Evolutionary conservation across 2,797 vertebrate species (phyloP).

Genomic region (Ptychobarbus kaznakovi): DNA sequence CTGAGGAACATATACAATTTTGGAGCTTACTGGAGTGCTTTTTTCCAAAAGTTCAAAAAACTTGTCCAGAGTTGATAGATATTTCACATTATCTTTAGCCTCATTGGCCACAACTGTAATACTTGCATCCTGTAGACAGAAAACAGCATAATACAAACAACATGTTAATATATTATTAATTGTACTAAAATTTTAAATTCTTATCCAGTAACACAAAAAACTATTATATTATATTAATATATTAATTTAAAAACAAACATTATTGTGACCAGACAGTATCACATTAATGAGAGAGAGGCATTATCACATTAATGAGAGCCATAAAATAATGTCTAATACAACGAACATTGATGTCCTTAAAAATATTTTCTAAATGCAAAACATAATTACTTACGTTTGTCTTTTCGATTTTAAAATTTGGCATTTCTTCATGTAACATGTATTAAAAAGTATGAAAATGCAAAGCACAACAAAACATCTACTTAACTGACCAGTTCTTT

Average conservation of each 20-base stretch:
- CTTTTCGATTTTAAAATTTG: not conserved
- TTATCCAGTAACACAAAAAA: not conserved
- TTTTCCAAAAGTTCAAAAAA: constrained; percentile 79
- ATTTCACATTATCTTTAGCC: constrained; percentile 87
- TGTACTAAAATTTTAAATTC: not conserved
- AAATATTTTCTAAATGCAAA: not conserved
- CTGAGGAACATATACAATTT: not conserved
- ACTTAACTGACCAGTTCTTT: constrained; percentile 79
- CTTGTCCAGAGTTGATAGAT: constrained; percentile 80
- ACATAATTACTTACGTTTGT: not conserved
- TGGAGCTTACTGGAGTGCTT: constrained; percentile 77
- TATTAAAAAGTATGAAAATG: not conserved
- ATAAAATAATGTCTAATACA: not conserved
- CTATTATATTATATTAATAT: not conserved
- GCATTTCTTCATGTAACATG: not conserved
- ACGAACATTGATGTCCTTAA: not conserved
- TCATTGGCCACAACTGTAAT: constrained; percentile 84
- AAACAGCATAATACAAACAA: constrained; percentile 10
- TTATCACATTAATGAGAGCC: not conserved
- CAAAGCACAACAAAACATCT: not conserved
- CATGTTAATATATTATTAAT: not conserved
- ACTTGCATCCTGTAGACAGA: constrained; percentile 74
- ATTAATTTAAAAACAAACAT: not conserved
- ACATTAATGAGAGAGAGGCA: not conserved
- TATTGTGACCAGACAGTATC: not conserved